Conservation (phyloP, 2,888 invertebrate genomes). For the Drosophila fulvimacula region DNA sequence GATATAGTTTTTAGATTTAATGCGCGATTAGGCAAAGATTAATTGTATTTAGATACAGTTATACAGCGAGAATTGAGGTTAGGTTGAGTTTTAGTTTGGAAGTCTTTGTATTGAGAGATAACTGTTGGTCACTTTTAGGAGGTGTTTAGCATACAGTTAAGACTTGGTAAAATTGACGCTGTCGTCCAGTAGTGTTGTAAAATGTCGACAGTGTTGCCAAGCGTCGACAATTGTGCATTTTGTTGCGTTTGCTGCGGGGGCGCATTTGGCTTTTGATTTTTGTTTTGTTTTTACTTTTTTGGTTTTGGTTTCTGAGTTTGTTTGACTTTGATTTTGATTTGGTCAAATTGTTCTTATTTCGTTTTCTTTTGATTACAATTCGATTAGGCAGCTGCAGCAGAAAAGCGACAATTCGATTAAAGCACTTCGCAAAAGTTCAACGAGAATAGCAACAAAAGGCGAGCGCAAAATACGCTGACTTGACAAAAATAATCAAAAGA, state of each 20-base stretch:
- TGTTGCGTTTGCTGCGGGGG: constrained; percentile 74
- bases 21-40: constrained; percentile 50
- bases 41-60: constrained; percentile 19
- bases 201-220: constrained; percentile 62
- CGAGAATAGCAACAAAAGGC: constrained; percentile 49
- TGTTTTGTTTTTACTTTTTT: constrained; percentile 23
- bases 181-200: constrained; percentile 57
- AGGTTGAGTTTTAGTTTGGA: constrained; percentile 19
- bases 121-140: constrained; percentile 30
- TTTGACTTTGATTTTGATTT: constrained; percentile 8
- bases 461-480: constrained; percentile 60
- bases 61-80: constrained; percentile 38
- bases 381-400: constrained; percentile 59
- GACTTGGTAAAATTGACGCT: constrained; percentile 54
- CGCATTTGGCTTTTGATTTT: constrained; percentile 69
- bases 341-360: constrained; percentile 15
- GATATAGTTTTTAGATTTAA: constrained; percentile 66
- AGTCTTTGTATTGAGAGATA: constrained; percentile 33
- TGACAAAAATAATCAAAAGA: constrained; percentile 73
- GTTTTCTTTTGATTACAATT: constrained; percentile 59
- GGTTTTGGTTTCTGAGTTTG: constrained; percentile 27
- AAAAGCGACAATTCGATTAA: constrained; percentile 69
- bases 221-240: constrained; percentile 73
- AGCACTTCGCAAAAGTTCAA: constrained; percentile 56
- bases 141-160: constrained; percentile 25